Base-by-base conservation (phyloP, 2,888 invertebrate genomes). In the Chrysina gloriosa region DNA sequence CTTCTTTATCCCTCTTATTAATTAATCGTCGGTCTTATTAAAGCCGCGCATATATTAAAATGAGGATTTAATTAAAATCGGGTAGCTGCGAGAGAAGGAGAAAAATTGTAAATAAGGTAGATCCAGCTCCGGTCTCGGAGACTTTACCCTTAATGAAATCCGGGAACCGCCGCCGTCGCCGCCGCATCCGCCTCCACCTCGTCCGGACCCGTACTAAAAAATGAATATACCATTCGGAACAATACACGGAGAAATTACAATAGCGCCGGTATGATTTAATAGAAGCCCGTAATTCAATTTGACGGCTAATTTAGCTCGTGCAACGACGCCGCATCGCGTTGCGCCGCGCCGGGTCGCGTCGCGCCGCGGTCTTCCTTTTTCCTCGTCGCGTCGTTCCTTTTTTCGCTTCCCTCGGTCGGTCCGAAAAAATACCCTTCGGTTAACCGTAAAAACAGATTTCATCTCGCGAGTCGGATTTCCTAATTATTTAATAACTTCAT, bases 261-360 rank as follows among this genome's bases (percentile, higher is more conserved):
- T 52, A 52, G 52, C 52, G 29, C 52, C 31, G 27, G 58, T 42
- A 61, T 61, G 58, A 61, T 61, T 61, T 61, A 61, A 61, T 61
- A 42, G 42, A 27, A 42, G 16, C 42, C 14, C 39, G 58, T 61
- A 61, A 61, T 61, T 61, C 58, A 61, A 61, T 61, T 61, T 61
- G 58, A 61, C 42, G 58, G 58, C 42, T 61, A 61, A 61, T 61
- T 61, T 61, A 61, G 42, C 42, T 52, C 25, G n/a, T n/a, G n/a
- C n/a, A n/a, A n/a, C n/a, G n/a, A 31, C 31, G 52, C 52, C 14
- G 11, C 16, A n/a, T n/a, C n/a, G n/a, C n/a, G n/a, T n/a, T n/a
- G n/a, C n/a, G n/a, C n/a, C n/a, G n/a, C n/a, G n/a, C n/a, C n/a
- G n/a, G n/a, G n/a, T n/a, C n/a, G n/a, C n/a, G n/a, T n/a, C n/a